Evolutionary conservation across 37 sponge, comb jelly and placozoan species (phyloP), one percentile per base, ranked within the genome.

Genomic region (Hexactinellida sp.): DNA sequence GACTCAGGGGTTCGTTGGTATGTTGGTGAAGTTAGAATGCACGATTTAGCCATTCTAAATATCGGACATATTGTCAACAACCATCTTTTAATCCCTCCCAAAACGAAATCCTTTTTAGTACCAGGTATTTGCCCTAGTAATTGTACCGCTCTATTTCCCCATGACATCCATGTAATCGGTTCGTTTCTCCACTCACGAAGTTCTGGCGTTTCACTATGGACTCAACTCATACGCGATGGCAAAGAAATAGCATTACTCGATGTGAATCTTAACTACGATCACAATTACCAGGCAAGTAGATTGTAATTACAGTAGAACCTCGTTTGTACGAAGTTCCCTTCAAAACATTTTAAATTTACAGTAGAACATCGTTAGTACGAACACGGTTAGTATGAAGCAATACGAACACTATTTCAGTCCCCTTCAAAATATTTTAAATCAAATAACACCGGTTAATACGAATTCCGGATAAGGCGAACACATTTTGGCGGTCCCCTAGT

Each of bases 251-350:
- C 35, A 0, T 87, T 87, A 9, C 82, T 92, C 54, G 93, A 92
- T 38, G 38, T 51, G 35, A 90, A 92, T 38, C 55, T 63, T 16
- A 83, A 88, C 28, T 92, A 92, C 35, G 93, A 92, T 82, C 89
- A 88, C 83, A 87, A 92, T 83, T 90, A 83, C 83, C 93, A 92
- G 82, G 76, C 13, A 63, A 63, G 76, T 16, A 47, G n/a, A n/a
- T n/a, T n/a, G n/a, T n/a, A n/a, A n/a, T n/a, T n/a, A n/a, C n/a
- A n/a, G n/a, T n/a, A n/a, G n/a, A n/a, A n/a, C n/a, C n/a, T n/a
- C n/a, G n/a, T n/a, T n/a, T n/a, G n/a, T n/a, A n/a, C n/a, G n/a
- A n/a, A n/a, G n/a, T n/a, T n/a, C n/a, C n/a, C n/a, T n/a, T n/a
- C n/a, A n/a, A n/a, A n/a, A n/a, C n/a, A n/a, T n/a, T n/a, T n/a